Evolutionary conservation across 2,888 invertebrate species (phyloP).

Genomic region (Synanthedon tipuliformis): DNA sequence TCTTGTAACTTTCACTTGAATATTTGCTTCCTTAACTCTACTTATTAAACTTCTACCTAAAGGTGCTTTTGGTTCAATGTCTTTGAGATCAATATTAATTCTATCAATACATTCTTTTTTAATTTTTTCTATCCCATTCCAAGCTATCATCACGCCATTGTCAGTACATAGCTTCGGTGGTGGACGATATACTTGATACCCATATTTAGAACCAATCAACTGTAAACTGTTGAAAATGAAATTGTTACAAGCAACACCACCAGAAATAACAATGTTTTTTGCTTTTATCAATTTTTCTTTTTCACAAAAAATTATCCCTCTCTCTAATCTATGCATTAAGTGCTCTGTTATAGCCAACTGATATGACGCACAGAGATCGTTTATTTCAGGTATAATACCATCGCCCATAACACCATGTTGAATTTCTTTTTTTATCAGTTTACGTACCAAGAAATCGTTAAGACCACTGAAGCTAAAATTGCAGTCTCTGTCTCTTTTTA

Average conservation of each 20-base stretch:
- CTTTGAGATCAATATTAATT: slow-evolving; percentile 69
- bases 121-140: slow-evolving; percentile 93
- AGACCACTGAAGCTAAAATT: slow-evolving; percentile 93
- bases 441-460: slow-evolving; percentile 70
- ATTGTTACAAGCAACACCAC: slow-evolving; percentile 95
- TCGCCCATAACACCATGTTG: slow-evolving; percentile 72
- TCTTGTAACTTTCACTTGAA: slow-evolving; percentile 49
- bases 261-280: slow-evolving; percentile 84
- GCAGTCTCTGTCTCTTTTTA: slow-evolving; percentile 78
- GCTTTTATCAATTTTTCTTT: slow-evolving; percentile 68
- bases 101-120: slow-evolving; percentile 43
- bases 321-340: slow-evolving; percentile 82
- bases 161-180: slow-evolving; percentile 92
- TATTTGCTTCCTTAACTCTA: slow-evolving; percentile 66
- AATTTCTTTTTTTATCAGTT: slow-evolving; percentile 71
- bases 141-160: slow-evolving; percentile 99
- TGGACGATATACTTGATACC: slow-evolving; percentile 78
- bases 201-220: slow-evolving; percentile 74
- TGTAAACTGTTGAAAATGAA: slow-evolving; percentile 79
- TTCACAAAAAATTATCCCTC: slow-evolving; percentile 82
- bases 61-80: slow-evolving; percentile 70
- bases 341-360: slow-evolving; percentile 81
- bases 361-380: slow-evolving; percentile 88
- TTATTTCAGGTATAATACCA: slow-evolving; percentile 77
- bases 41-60: slow-evolving; percentile 72